Percentiles rank a stretch among this genome's conserved stretches.
Conservation (phyloP, 2,888 invertebrate genomes). For the Nomada flava region DNA sequence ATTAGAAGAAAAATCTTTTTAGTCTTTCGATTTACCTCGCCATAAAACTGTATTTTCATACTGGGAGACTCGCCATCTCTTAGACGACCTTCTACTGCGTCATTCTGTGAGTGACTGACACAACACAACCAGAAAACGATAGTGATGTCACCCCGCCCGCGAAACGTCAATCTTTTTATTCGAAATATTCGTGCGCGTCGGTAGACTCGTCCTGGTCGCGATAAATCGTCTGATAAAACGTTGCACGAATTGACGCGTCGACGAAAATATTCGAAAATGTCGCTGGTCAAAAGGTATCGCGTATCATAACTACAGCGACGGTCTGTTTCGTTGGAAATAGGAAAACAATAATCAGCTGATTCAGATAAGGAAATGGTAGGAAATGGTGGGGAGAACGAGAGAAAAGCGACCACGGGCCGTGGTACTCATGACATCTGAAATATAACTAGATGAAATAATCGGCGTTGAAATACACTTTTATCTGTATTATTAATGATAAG, state of each 20-base stretch:
- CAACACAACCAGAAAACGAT: slow-evolving; percentile 65
- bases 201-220: not conserved
- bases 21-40: slow-evolving; percentile 71
- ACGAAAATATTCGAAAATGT: slow-evolving; percentile 17
- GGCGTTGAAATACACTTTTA: slow-evolving; percentile 17
- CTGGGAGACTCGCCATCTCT: slow-evolving; percentile 76
- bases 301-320: slow-evolving; percentile 58
- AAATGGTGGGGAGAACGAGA: slow-evolving; percentile 52
- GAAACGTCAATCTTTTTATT: slow-evolving; percentile 69
- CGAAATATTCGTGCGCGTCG: slow-evolving; percentile 51
- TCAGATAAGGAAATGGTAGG: slow-evolving; percentile 63
- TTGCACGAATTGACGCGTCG: slow-evolving; percentile 2
- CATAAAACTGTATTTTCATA: slow-evolving; percentile 77
- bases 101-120: slow-evolving; percentile 75
- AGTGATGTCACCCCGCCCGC: slow-evolving; percentile 67
- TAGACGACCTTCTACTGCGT: slow-evolving; percentile 80
- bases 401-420: slow-evolving; percentile 48
- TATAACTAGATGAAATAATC: slow-evolving; percentile 41
- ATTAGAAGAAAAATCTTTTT: slow-evolving; percentile 9
- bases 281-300: slow-evolving; percentile 46
- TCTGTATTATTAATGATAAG: not conserved
- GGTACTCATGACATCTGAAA: slow-evolving; percentile 1
- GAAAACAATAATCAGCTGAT: slow-evolving; percentile 83
- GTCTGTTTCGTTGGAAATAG: slow-evolving; percentile 63
- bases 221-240: not conserved